Conservation (phyloP, 2,113 vertebrate species). For the Ancistrus triradiatus region DNA sequence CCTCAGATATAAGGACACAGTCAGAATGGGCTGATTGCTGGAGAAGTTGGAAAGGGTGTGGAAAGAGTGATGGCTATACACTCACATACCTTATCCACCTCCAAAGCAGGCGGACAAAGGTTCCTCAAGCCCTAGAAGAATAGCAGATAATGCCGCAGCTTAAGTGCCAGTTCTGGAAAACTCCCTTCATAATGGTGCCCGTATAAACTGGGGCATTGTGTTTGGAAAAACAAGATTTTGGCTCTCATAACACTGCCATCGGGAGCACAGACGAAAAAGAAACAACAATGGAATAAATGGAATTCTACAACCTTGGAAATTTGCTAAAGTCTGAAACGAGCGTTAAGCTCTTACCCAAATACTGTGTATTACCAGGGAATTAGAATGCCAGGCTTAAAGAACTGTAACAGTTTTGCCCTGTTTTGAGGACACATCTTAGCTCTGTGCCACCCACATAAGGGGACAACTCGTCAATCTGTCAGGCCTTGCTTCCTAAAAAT, state of each 20-base stretch:
- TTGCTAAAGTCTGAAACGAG: not conserved
- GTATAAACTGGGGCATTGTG: slow-evolving; percentile 24
- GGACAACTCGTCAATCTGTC: no score
- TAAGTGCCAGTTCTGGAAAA: slow-evolving; percentile 15
- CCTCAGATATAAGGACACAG: slow-evolving; percentile 43
- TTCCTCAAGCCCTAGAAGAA: slow-evolving; percentile 25
- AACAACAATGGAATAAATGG: slow-evolving; percentile 10
- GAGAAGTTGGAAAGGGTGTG: not conserved
- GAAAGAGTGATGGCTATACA: slow-evolving; percentile 25
- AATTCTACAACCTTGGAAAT: slow-evolving; percentile 11
- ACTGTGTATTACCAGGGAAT: not conserved
- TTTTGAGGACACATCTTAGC: slow-evolving; percentile 47
- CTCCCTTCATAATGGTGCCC: slow-evolving; percentile 8
- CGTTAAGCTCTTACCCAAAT: slow-evolving; percentile 1
- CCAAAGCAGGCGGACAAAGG: slow-evolving; percentile 22
- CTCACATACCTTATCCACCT: slow-evolving; percentile 32
- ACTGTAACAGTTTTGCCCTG: not conserved
- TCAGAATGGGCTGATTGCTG: slow-evolving; percentile 18
- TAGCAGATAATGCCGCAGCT: slow-evolving; percentile 32
- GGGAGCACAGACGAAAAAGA: no score
- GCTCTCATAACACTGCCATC: no score
- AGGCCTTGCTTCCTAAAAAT: slow-evolving; percentile 51
- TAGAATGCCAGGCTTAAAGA: not conserved
- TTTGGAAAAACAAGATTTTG: slow-evolving; percentile 26
- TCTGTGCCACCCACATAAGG: slow-evolving; percentile 59